A percentile compares a stretch with the other conserved stretches of the same genome.
phyloP scores from a whole-genome alignment of 1,140 invertebrate species.

The Macrocentrus cingulum region DNA sequence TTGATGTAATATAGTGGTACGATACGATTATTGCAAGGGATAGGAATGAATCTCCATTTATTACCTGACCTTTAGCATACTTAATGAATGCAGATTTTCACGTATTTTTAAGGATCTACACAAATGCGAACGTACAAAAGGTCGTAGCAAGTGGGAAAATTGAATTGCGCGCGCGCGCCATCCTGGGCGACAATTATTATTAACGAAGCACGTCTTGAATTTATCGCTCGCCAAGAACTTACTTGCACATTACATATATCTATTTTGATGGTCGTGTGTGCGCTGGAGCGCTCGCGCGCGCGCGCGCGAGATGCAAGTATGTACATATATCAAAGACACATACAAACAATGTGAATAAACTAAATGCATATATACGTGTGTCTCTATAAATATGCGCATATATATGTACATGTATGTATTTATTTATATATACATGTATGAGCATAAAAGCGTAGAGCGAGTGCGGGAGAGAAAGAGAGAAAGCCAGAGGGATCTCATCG shows the following conservation, averaged over 20 bases:
- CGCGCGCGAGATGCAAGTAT: constrained; percentile 10
- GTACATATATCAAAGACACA: constrained; percentile 20
- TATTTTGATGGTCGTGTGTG: constrained; percentile 4
- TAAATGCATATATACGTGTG: neutral
- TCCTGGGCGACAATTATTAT: constrained; percentile 23
- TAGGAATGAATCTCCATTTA: no score
- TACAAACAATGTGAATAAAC: constrained; percentile 9
- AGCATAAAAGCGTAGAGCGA: no score
- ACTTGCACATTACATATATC: constrained; percentile 14
- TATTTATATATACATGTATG: no score
- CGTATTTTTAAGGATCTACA: neutral
- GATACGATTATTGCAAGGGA: no score
- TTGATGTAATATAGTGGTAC: no score
- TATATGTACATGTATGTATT: no score
- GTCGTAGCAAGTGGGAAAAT: constrained; percentile 18
- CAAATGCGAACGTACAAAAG: constrained; percentile 5
- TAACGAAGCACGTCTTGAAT: constrained; percentile 24
- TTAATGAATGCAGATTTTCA: constrained; percentile 4
- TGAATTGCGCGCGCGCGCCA: constrained; percentile 5
- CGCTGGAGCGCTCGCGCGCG: neutral
- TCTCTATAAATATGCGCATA: no score
- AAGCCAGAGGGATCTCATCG: constrained; percentile 21
- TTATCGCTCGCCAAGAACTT: constrained; percentile 14
- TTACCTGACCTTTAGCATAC: neutral
- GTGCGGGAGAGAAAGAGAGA: constrained; percentile 10